Percentiles rank a stretch among this genome's conserved stretches.
Conservation (phyloP, 2,113 vertebrate genomes). For the Brienomyrus brachyistius region DNA sequence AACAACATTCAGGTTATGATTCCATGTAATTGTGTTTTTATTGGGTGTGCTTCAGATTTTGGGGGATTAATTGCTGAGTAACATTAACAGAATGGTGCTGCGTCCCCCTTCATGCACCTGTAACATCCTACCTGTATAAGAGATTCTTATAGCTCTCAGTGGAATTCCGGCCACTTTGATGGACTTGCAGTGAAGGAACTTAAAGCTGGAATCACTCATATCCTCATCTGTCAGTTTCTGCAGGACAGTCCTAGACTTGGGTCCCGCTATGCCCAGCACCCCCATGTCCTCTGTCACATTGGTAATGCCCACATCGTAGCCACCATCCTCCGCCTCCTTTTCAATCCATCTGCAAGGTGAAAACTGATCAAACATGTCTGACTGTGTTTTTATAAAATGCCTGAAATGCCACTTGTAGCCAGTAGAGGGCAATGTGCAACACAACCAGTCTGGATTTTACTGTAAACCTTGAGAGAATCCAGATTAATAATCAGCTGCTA, state of each 20-base stretch:
- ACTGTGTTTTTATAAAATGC: background rate
- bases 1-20: background rate
- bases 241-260: slow-evolving; percentile 75
- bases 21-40: background rate
- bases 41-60: background rate
- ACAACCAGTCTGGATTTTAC: background rate
- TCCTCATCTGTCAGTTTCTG: slow-evolving; percentile 83
- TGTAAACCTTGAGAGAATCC: background rate
- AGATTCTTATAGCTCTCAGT: slow-evolving; percentile 84
- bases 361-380: background rate
- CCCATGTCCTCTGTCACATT: slow-evolving; percentile 83
- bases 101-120: background rate
- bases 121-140: slow-evolving; percentile 77
- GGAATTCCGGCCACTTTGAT: slow-evolving; percentile 66
- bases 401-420: background rate
- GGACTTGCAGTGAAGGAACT: slow-evolving; percentile 79
- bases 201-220: slow-evolving; percentile 74
- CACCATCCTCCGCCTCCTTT: slow-evolving; percentile 56
- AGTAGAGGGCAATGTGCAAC: slow-evolving; percentile 30
- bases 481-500: background rate
- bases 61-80: background rate
- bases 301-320: slow-evolving; percentile 69
- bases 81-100: background rate
- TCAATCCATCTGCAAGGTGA: slow-evolving; percentile 80
- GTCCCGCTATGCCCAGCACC: slow-evolving; percentile 83